Evolutionary conservation across 2,888 invertebrate species (phyloP), one percentile per base, ranked within the genome.

Genomic region (Campoletis raptor): DNA sequence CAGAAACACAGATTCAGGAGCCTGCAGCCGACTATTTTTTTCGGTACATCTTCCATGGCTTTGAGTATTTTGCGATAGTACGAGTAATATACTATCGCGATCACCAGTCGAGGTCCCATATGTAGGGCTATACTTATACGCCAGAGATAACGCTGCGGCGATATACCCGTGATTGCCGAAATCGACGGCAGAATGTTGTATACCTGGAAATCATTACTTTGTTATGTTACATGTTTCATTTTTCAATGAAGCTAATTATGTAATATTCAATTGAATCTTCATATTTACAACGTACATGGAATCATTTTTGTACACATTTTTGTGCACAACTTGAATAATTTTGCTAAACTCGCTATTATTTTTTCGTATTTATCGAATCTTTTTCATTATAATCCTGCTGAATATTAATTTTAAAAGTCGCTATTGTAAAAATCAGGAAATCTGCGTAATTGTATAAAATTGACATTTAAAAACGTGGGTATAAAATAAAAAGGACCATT

Each of bases 121-220:
- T 98, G 98, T 92, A 98, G 96, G 88, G 98, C 98, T 92, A 98
- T 97, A 94, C 97, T 97, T 92, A 98, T 97, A 92, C 98, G 96
- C 98, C 99, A 99, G 91, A 98, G 95, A 95, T 99, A 98, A 91
- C 97, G 96, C 95, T 98, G 98, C 40, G 99, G 98, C 92, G 98
- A 97, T 90, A 98, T 97, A 77, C 98, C 98, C 87, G 98, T 99
- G 94, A 99, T 98, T 89, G 99, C 98, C 96, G 98, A 98, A 95
- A 98, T 98, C 91, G 98, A 98, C 92, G 99, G 98, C 93, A 99
- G 97, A 94, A 98, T 96, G 95, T 99, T 99, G 94, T 98, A 98
- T 82, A 98, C 98, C 98, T 98, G 94, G 45, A 76, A 48, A 82
- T 15, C 36, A 70, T 72, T 18, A 5, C 21, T 21, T 80, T 70